Evolutionary conservation across 2,113 vertebrate genomes (phyloP), one percentile per base, ranked within the genome.

Genomic region (Ceratotherium simum): DNA sequence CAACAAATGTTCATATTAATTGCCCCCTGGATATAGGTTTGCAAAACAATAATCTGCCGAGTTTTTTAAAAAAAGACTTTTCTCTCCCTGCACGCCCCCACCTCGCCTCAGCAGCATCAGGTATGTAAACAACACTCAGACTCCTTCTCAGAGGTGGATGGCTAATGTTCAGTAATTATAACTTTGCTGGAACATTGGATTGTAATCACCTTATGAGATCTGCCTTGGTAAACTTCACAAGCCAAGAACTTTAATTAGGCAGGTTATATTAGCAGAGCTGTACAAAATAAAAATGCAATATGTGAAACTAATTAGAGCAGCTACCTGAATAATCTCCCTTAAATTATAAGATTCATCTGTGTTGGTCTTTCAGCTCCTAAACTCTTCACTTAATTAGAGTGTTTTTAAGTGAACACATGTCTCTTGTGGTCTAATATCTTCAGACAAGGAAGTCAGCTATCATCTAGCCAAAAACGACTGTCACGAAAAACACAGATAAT

Each of bases 311-410:
- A 98, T 97, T 58, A 75, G 36, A 97, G 97, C 4, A 23, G 80
- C 98, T 97, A 94, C 97, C 98, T 98, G 98, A 96, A 97, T 87
- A 86, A 97, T 97, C 94, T 79, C n/a, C 1, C 1, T 95, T 90
- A 97, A 98, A 97, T 97, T 94, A 97, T 65, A 90, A 96, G 88
- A 95, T 60, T 92, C 64, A 56, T 97, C 95, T 78, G 75, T 76
- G 75, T 72, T 98, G 54, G 72, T 51, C 11, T 90, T 97, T 95
- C 86, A 42, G 87, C 87, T 33, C 75, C 91, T 39, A 96, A 98
- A 97, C 78, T 80, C 87, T 93, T 88, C 16, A 6, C 72, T 87
- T 98, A 97, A 97, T 95, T 97, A 96, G 88, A 98, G 95, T 79
- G 29, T 75, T 98, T 96, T 64, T 96, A 98, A 96, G 97, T 39